phyloP scores from a whole-genome alignment of 2,113 vertebrate species.

The Charadrius vociferus region DNA sequence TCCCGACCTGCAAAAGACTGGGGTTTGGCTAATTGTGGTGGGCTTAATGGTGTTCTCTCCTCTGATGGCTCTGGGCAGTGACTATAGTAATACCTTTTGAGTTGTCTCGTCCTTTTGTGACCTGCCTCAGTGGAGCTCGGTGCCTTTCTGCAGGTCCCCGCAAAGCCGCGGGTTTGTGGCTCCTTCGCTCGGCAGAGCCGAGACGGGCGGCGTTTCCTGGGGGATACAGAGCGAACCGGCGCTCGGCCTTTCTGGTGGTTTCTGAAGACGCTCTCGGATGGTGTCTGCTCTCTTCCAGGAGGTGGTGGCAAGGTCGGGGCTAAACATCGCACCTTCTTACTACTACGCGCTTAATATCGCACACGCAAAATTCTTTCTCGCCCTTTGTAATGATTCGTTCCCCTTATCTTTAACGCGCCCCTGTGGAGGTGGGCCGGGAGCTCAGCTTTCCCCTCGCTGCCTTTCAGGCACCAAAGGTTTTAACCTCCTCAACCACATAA shows the following conservation, averaged over 20 bases:
- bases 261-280: not conserved
- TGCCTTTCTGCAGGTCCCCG: not conserved
- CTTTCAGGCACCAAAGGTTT: not conserved
- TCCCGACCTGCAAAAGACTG: not conserved
- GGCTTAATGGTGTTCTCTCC: not conserved
- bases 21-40: not conserved
- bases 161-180: not conserved
- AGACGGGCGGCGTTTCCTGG: rapidly evolving
- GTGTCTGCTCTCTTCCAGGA: not conserved
- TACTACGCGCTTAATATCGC: rapidly evolving
- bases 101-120: too few relatives aligned
- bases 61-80: not conserved
- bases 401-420: not conserved
- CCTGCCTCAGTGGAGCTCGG: not conserved
- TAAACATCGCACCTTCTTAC: not conserved
- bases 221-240: not conserved
- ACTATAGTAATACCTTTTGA: not conserved
- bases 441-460: not conserved
- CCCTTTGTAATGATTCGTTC: not conserved
- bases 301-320: not conserved
- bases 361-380: not conserved
- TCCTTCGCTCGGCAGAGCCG: not conserved
- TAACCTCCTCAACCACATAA: not conserved
- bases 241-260: not conserved
- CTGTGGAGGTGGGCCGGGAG: not conserved